phyloP scores from a whole-genome alignment of 2,888 invertebrate genomes.

The Mythimna albipuncta region DNA sequence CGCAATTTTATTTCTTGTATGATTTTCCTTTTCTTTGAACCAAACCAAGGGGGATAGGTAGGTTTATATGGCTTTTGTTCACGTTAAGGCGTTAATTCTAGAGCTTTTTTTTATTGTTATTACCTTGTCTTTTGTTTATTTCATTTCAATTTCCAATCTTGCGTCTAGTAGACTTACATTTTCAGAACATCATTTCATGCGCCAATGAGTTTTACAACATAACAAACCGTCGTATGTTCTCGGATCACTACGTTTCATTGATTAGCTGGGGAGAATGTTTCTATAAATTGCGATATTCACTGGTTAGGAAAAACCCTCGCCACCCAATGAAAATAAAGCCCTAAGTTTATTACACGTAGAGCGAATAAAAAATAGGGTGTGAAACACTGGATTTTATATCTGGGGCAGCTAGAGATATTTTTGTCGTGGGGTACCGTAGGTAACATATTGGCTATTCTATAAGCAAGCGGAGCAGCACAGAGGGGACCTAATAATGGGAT shows the following conservation, averaged over 20 bases:
- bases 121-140: neutral
- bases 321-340: constrained; percentile 43
- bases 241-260: constrained; percentile 41
- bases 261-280: constrained; percentile 22
- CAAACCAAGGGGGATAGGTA: neutral
- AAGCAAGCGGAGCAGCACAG: constrained; percentile 13
- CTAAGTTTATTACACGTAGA: constrained; percentile 38
- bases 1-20: neutral
- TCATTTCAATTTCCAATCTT: neutral
- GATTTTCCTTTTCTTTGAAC: neutral
- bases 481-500: constrained; percentile 34
- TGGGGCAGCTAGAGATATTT: constrained; percentile 46
- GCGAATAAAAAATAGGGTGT: constrained; percentile 43
- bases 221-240: constrained; percentile 18
- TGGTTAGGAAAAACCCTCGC: constrained; percentile 48
- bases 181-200: neutral
- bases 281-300: constrained; percentile 48
- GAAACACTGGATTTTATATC: constrained; percentile 40
- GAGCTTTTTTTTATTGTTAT: neutral
- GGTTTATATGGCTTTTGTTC: too few species aligned
- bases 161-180: neutral
- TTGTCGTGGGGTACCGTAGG: constrained; percentile 13
- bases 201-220: neutral
- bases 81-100: neutral
- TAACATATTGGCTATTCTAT: constrained; percentile 30